Evolutionary conservation across 1,140 invertebrate genomes (phyloP), one percentile per base, ranked within the genome.

Genomic region (Calephelis virginiensis): DNA sequence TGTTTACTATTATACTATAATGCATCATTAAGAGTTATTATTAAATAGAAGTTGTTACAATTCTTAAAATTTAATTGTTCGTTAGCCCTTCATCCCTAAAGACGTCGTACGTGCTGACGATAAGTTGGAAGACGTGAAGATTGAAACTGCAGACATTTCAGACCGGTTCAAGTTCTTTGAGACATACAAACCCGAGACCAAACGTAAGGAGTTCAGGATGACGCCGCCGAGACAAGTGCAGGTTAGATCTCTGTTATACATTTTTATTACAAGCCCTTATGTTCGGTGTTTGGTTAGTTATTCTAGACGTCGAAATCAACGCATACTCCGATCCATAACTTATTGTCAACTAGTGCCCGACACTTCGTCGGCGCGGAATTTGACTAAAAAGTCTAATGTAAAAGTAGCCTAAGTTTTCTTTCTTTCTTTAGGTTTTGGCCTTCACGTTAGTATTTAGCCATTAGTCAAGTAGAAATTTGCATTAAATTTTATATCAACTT

Each of bases 161-260:
- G 94, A 96, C 80, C 94, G 96, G 76, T 98, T 97, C 92, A 96
- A 96, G 88, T 98, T 98, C 92, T 98, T 98, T 92, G 97, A 98
- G 92, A 95, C 94, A 1, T 97, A 97, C 91, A 94, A 94, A 80
- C 94, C 95, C 47, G 93, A 95, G 83, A 93, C 93, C 77, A 89
- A 94, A 74, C 93, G 94, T 72, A 96, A 95, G 86, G 91, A 94
- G 77, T 97, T 97, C 92, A 92, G 96, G 75, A 96, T 97, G 85
- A 97, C 96, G 10, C 96, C 97, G 64, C 96, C 97, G 5, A 92
- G 96, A 67, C 96, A 97, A 65, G 70, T 75, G 0, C 83, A 83
- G 86, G 86, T 90, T 66, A 62, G 43, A 3, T n/a, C 14, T 12
- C 0, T 28, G 28, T 28, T 28, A 63, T 9, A 0, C 8, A 43